Evolutionary conservation across 1,140 invertebrate genomes (phyloP).

Genomic region (Psix sp.): DNA sequence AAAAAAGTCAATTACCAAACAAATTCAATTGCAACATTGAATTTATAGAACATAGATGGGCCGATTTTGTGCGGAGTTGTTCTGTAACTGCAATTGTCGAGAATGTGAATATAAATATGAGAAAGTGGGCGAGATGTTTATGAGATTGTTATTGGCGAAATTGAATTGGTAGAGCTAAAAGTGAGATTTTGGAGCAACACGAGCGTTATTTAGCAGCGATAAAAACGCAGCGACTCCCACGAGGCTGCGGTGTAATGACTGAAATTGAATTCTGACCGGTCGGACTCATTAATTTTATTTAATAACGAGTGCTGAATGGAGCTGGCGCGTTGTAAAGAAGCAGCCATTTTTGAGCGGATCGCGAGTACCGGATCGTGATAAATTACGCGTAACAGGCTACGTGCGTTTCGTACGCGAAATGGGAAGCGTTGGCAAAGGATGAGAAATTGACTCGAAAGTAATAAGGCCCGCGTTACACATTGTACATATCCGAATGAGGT

Average conservation of each 20-base stretch:
- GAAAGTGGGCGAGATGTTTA: no score
- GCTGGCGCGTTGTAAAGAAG: slow-evolving; percentile 12
- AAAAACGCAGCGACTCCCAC: slow-evolving; percentile 7
- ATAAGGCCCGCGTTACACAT: slow-evolving; percentile 37
- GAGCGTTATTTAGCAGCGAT: no score
- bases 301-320: slow-evolving; percentile 28
- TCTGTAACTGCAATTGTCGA: no score
- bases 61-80: no score
- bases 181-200: no score
- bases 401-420: slow-evolving; percentile 37
- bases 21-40: no score
- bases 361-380: slow-evolving; percentile 30
- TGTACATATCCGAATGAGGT: slow-evolving; percentile 34
- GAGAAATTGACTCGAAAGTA: slow-evolving; percentile 47
- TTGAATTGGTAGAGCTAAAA: no score
- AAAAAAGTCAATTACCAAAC: no score
- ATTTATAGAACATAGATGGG: no score
- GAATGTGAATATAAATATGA: no score
- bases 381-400: slow-evolving; percentile 41
- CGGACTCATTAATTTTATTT: slow-evolving; percentile 39
- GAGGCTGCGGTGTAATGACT: slow-evolving; percentile 19
- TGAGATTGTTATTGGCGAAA: no score
- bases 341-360: slow-evolving; percentile 23
- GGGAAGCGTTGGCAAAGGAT: slow-evolving; percentile 37
- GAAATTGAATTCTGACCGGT: slow-evolving; percentile 28